These are phyloP conservation scores for Lontra canadensis DNA, from an alignment of 2,113 vertebrate genomes.

Conservation along the genomic window DNA sequence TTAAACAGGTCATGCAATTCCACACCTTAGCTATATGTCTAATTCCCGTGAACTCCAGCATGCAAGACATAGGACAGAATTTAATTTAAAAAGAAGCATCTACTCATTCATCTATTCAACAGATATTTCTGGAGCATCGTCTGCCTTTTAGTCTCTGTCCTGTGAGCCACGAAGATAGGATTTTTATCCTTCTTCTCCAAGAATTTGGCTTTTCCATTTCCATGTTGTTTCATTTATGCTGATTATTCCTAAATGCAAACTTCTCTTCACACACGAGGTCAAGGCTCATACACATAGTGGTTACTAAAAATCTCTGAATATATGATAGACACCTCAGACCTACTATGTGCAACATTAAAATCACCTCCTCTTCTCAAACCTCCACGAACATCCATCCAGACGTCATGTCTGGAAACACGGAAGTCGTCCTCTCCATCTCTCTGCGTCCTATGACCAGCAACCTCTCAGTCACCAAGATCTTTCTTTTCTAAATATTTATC, in stretches of 20 bases:
- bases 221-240: not conserved
- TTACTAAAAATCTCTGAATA: not conserved
- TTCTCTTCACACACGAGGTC: not conserved
- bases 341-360: not conserved
- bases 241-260: not conserved
- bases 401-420: not conserved
- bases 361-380: not conserved
- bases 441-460: not conserved
- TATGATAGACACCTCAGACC: not conserved
- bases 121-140: not conserved
- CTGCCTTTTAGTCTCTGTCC: not conserved
- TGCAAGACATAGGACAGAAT: not conserved
- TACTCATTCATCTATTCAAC: not conserved
- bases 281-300: slow-evolving; percentile 1
- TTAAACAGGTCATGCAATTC: slow-evolving; percentile 5
- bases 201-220: not conserved
- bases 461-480: not conserved
- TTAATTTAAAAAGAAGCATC: not conserved
- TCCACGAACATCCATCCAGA: not conserved
- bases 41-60: not conserved
- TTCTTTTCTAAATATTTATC: not conserved
- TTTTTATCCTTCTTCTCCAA: not conserved
- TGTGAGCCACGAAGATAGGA: not conserved
- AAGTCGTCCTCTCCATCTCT: not conserved
- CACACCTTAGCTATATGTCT: not conserved